A percentile compares a stretch with the other conserved stretches of the same genome.
Conservation (phyloP, 2,888 invertebrate genomes). For the Seladonia tumulorum region DNA sequence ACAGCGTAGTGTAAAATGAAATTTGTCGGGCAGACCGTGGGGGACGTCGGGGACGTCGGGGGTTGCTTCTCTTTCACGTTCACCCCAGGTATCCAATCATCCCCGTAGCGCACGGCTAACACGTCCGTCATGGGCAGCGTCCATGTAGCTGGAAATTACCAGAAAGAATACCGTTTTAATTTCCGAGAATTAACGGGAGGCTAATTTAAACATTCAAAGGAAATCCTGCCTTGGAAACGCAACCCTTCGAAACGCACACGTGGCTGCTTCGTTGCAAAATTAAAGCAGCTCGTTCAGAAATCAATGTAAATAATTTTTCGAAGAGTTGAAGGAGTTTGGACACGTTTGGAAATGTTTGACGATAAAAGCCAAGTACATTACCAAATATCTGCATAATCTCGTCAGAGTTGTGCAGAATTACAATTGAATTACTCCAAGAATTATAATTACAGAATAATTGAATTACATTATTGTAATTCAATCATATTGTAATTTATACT, state of each 20-base stretch:
- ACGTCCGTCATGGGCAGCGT: constrained; percentile 86
- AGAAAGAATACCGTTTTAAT: not conserved
- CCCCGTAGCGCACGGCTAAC: constrained; percentile 85
- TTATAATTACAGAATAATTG: too few relatives aligned
- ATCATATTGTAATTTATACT: too few relatives aligned
- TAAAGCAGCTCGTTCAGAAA: too few relatives aligned
- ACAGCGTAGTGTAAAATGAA: constrained; percentile 88
- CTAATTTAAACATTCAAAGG: not conserved
- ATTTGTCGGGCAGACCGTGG: constrained; percentile 82
- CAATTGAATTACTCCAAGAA: too few relatives aligned
- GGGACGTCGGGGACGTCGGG: constrained; percentile 67
- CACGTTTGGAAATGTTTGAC: not conserved
- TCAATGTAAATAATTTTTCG: not conserved
- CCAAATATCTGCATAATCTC: too few relatives aligned
- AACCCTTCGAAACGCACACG: not conserved
- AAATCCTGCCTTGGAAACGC: not conserved
- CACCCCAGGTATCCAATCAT: constrained; percentile 82
- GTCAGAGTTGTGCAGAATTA: too few relatives aligned
- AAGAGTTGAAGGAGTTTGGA: not conserved
- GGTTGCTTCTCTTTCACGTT: constrained; percentile 76
- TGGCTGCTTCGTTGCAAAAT: not conserved
- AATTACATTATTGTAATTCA: too few relatives aligned
- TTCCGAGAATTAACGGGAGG: not conserved
- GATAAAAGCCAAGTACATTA: too few relatives aligned
- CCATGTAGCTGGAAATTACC: constrained; percentile 84